phyloP scores from a whole-genome alignment of 2,113 vertebrate species.

The Tyrannus savana region DNA sequence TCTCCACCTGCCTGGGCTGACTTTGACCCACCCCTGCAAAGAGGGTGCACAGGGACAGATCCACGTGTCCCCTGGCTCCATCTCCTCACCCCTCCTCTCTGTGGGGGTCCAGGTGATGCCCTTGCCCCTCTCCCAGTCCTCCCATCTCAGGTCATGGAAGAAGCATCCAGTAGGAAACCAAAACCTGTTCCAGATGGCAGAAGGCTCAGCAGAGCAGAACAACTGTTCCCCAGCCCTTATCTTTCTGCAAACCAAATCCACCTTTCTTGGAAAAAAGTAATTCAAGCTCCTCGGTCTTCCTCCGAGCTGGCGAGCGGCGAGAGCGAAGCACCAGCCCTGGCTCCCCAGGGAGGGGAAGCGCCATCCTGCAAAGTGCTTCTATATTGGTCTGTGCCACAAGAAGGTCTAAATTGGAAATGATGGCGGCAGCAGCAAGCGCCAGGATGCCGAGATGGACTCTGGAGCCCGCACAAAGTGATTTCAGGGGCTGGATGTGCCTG shows the following conservation, averaged over 20 bases:
- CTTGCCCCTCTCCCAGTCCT: not conserved
- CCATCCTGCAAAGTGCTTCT: constrained; percentile 30
- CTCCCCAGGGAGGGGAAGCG: not conserved
- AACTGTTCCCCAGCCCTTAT: not conserved
- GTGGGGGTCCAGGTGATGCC: rapidly evolving
- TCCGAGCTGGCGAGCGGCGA: not conserved
- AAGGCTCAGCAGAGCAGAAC: not conserved
- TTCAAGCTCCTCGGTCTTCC: not conserved
- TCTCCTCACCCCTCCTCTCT: not conserved
- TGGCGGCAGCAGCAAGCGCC: not conserved
- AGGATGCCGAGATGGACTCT: not conserved
- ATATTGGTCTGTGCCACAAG: not conserved
- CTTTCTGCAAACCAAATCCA: constrained; percentile 38
- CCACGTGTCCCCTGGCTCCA: not conserved
- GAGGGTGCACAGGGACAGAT: not conserved
- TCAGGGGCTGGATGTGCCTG: not conserved
- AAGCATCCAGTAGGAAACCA: not conserved
- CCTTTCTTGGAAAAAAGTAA: constrained; percentile 30
- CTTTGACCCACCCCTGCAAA: not conserved
- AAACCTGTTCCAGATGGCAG: constrained; percentile 26
- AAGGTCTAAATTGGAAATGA: not conserved
- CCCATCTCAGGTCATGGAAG: not conserved
- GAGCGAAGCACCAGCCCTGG: rapidly evolving
- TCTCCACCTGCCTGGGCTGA: not conserved
- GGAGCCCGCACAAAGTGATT: not conserved